Evolutionary conservation across 2,113 vertebrate species (phyloP).

Genomic region (Scolopax mira): DNA sequence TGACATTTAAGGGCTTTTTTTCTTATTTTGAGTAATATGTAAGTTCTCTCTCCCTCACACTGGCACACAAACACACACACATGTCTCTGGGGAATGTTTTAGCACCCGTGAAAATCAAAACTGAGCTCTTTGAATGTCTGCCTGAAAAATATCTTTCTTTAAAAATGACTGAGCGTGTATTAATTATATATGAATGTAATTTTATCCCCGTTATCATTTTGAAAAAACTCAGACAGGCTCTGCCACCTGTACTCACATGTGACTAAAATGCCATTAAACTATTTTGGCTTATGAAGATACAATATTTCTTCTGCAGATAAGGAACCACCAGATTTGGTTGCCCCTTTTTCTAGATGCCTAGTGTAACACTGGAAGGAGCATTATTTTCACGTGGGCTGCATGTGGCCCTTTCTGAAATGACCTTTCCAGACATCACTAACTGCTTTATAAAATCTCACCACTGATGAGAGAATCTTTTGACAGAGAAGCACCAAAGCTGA

Average conservation of each 20-base stretch:
- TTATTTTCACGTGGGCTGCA: neutral
- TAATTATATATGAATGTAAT: constrained; percentile 52
- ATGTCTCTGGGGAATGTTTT: neutral
- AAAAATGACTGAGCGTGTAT: neutral
- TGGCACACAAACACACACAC: neutral
- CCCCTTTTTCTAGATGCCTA: neutral
- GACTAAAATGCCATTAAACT: neutral
- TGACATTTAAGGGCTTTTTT: neutral
- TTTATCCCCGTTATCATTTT: constrained; percentile 12
- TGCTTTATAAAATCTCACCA: neutral
- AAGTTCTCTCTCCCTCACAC: neutral
- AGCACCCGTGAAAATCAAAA: constrained; percentile 20
- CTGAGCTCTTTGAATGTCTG: neutral
- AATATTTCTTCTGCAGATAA: neutral
- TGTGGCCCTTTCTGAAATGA: neutral
- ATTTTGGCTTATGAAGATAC: neutral
- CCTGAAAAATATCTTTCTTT: constrained; percentile 16
- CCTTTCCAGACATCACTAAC: neutral
- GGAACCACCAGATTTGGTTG: neutral
- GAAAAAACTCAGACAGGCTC: constrained; percentile 6
- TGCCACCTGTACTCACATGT: neutral
- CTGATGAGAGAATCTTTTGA: neutral
- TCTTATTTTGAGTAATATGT: neutral
- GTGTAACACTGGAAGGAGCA: neutral
- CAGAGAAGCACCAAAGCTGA: neutral